phyloP scores from a whole-genome alignment of 2,797 vertebrate species.

The Prunella strophiata region DNA sequence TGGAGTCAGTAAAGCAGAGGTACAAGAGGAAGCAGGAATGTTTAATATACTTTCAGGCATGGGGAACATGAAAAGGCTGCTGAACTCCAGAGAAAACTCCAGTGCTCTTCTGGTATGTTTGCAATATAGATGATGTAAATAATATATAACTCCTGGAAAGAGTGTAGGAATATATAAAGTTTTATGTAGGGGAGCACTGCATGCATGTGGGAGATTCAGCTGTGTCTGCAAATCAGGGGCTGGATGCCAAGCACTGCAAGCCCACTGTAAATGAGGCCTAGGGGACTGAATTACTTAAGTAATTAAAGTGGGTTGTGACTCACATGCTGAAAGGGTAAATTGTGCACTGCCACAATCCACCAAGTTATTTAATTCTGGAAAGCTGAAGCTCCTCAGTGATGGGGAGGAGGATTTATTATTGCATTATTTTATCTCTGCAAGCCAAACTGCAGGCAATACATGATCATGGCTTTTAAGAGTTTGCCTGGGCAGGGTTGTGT shows the following conservation, averaged over 20 bases:
- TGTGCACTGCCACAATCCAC: conserved; percentile 4
- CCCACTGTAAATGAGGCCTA: background rate
- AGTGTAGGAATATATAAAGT: background rate
- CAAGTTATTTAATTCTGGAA: conserved; percentile 20
- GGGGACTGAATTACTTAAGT: conserved; percentile 35
- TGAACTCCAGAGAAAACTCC: conserved; percentile 36
- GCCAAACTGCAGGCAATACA: background rate
- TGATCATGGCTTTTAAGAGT: background rate
- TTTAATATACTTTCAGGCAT: conserved; percentile 8
- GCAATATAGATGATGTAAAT: conserved; percentile 35
- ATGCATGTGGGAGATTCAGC: background rate
- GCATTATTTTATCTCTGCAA: conserved; percentile 14
- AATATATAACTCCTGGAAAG: conserved; percentile 41
- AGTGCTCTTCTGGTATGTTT: background rate
- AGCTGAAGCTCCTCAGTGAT: background rate
- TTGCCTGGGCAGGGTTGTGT: background rate
- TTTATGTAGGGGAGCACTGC: conserved; percentile 16
- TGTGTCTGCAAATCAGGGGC: background rate
- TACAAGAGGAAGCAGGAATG: background rate
- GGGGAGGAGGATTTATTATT: background rate
- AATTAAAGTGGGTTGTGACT: conserved; percentile 30
- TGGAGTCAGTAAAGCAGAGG: background rate
- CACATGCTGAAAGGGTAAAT: conserved; percentile 39
- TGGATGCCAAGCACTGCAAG: background rate
- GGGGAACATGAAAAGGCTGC: conserved; percentile 6